Evolutionary conservation across 2,888 invertebrate species (phyloP).

Genomic region (Temnothorax unifasciatus): DNA sequence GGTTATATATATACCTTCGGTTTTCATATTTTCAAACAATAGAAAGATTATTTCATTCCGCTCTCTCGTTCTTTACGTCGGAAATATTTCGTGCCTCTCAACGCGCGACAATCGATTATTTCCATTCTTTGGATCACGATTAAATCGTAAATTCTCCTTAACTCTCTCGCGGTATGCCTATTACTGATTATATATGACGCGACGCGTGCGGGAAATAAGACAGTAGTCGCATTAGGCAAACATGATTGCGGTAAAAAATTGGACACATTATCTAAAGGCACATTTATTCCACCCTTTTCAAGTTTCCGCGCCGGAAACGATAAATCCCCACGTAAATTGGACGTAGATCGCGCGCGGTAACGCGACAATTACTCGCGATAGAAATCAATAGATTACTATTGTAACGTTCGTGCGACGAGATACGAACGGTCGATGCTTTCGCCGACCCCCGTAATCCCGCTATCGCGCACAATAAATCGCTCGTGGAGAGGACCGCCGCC

Average conservation of each 20-base stretch:
- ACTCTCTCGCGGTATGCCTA: neutral
- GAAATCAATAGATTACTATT: constrained; percentile 30
- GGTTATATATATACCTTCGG: neutral
- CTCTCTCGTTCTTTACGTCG: neutral
- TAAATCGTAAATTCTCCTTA: neutral
- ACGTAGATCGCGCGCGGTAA: constrained; percentile 14
- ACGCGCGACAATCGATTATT: neutral
- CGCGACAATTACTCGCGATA: constrained; percentile 41
- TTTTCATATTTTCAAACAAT: constrained; percentile 20
- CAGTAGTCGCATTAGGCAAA: neutral
- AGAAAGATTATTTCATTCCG: neutral
- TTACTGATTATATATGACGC: neutral
- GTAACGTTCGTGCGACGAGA: neutral
- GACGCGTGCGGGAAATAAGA: neutral
- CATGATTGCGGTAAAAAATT: constrained; percentile 3
- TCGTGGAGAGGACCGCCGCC: neutral
- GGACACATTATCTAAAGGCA: neutral
- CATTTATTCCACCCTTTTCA: constrained; percentile 14
- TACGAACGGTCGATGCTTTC: constrained; percentile 13
- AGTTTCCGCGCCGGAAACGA: neutral
- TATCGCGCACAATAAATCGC: constrained; percentile 42
- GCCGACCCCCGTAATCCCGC: neutral
- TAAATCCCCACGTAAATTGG: constrained; percentile 6
- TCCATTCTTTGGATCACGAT: no score
- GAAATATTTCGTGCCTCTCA: neutral